phyloP scores from a whole-genome alignment of 2,888 invertebrate species.

The Byasa hedistus region DNA sequence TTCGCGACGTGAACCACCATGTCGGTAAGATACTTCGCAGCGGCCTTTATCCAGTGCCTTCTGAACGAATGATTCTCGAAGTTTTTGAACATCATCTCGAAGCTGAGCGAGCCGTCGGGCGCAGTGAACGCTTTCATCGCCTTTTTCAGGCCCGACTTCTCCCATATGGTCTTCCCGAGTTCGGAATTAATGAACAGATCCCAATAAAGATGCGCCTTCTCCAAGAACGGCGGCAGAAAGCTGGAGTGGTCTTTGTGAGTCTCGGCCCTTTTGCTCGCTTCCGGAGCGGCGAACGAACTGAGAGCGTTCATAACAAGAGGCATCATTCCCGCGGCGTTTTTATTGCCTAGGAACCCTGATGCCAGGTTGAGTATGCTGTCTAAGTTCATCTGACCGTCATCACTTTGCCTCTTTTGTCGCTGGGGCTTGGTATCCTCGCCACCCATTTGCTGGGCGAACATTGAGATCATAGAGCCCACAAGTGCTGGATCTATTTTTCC shows the following conservation, averaged over 20 bases:
- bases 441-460: conserved; percentile 67
- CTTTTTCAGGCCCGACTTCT: conserved; percentile 85
- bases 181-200: conserved; percentile 89
- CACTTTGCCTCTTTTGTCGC: conserved; percentile 51
- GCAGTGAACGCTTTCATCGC: conserved; percentile 85
- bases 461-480: conserved; percentile 70
- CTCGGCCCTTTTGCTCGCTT: conserved; percentile 80
- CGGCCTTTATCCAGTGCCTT: conserved; percentile 88
- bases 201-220: conserved; percentile 85
- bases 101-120: conserved; percentile 84
- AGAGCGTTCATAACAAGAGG: conserved; percentile 85
- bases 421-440: conserved; percentile 46
- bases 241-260: conserved; percentile 85
- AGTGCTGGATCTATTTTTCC: conserved; percentile 80
- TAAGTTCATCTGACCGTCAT: conserved; percentile 70
- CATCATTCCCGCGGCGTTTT: conserved; percentile 72
- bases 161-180: conserved; percentile 85
- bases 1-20: conserved; percentile 87
- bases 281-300: conserved; percentile 81
- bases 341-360: conserved; percentile 75
- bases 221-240: conserved; percentile 83
- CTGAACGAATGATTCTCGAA: conserved; percentile 90
- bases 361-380: conserved; percentile 78
- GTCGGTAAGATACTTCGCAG: conserved; percentile 87
- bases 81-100: conserved; percentile 86